Conservation (phyloP, 1,140 invertebrate genomes). For the Brachionus paranguensis region DNA sequence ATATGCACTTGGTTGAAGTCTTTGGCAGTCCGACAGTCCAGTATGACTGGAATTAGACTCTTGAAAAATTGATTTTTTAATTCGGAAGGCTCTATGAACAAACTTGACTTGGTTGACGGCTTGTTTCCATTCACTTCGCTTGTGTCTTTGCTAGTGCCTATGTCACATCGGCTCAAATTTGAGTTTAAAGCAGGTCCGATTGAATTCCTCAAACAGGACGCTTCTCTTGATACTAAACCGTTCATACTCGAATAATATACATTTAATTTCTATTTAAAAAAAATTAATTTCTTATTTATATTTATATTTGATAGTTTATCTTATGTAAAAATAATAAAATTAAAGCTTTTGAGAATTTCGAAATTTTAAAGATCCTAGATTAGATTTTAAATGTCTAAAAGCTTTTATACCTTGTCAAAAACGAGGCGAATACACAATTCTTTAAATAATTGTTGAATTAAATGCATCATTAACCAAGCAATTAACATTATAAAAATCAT, state of each 20-base stretch:
- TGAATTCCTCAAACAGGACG: not conserved
- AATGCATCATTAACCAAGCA: not conserved
- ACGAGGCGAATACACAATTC: not conserved
- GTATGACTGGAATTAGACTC: not conserved
- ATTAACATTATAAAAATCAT: not conserved
- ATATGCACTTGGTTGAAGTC: constrained; percentile 9
- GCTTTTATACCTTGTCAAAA: not conserved
- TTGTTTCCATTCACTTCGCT: not conserved
- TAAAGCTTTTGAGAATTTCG: not conserved
- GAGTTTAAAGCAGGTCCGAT: not conserved
- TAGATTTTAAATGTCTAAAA: not conserved
- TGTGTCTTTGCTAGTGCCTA: not conserved
- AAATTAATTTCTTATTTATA: not conserved
- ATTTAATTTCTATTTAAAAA: not conserved
- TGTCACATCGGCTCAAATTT: not conserved
- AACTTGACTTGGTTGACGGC: not conserved
- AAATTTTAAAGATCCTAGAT: not conserved
- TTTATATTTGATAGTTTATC: not conserved
- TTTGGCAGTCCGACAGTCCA: constrained; percentile 6
- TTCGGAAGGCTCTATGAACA: constrained; percentile 10
- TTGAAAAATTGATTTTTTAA: not conserved
- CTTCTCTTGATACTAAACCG: not conserved
- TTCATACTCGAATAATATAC: not conserved
- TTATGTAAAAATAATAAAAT: not conserved
- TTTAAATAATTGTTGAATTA: not conserved